Base-by-base conservation (phyloP, 2,113 vertebrate species). In the Mirounga angustirostris region DNA sequence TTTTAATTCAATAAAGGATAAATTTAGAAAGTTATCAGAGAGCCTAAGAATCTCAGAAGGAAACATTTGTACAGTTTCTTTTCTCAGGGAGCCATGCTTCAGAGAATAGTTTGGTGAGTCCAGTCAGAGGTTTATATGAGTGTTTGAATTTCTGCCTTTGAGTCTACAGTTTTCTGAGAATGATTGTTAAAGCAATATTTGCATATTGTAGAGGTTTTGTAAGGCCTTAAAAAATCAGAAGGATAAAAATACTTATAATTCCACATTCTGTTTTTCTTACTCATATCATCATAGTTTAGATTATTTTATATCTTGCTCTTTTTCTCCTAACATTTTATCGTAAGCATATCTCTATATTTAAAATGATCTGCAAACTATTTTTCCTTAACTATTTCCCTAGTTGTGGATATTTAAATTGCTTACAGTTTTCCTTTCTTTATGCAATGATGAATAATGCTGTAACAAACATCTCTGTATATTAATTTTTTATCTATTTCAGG, bases 1-100 rank as follows among this genome's bases (percentile, higher is more conserved):
- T 96, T 96, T 97, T 97, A 97, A 97, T 95, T 97, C 76, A 98
- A 97, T 96, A 85, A 96, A 93, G 88, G 84, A 89, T 97, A 96
- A 97, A 95, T 96, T 97, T 74, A 97, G 97, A 97, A 98, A 91
- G 87, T 91, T 95, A 89, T 91, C 97, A 80, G 40, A 92, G 95
- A 90, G 80, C 89, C 88, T 95, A 84, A 95, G 87, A 86, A 61
- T 94, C 87, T 87, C 93, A 95, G 46, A 97, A 97, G 88, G 84
- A 97, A 97, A 90, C 54, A 73, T 85, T 92, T 92, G 81, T 76
- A 69, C 19, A 56, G 24, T 94, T 92, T 74, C 36, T 94, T 94
- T 93, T 79, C 84, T 97, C 54, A 69, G 81, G 65, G 80, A 96
- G 16, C 43, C 71, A 67, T 58, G 52, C 63, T 92, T 96, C 52